Base-by-base conservation (phyloP, 2,113 vertebrate genomes). In the Sceloporus undulatus region DNA sequence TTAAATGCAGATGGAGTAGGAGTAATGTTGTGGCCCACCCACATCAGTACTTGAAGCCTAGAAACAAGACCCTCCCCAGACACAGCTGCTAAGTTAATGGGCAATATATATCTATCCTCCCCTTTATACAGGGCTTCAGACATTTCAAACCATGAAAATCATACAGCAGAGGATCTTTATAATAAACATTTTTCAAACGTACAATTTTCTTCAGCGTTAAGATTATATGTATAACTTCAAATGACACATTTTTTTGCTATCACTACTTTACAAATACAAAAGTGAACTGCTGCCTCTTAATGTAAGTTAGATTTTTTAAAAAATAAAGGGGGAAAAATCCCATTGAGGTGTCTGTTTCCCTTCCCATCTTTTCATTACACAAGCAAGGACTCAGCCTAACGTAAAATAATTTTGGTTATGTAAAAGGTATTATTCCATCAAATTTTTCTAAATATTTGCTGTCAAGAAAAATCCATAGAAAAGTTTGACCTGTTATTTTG, bases 1-100 rank as follows among this genome's bases (percentile, higher is more conserved):
- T 38, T 77, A 78, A 84, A 78, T 84, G 23, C 27, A 83, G 71
- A 78, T 83, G 73, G 19, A 75, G 19, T 54, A 76, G 73, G n/a
- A 66, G 27, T 84, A 59, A 21, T 38, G 70, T 77, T 42, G 68
- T 78, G 42, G 42, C 42, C 73, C 29, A 77, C 80, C 75, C 71
- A 48, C 29, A 34, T 34, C 11, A 29, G 19, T 38, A 18, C 42
- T 3, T 78, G 25, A 40, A 68, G 42, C 68, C 73, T 84, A 19
- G n/a, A 82, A 84, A 56, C 9, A 21, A 48, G 73, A 84, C 21
- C 81, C 68, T 87, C 27, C 3, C n/a, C 54, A 65, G 9, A 19
- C 19, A 75, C 16, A 23, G 25, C 11, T 82, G 59, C 42, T 56
- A 54, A 54, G 77, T 25, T 68, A 52, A 3, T 78, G 74, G 13